A percentile compares a stretch with the other conserved stretches of the same genome.
Evolutionary conservation across 2,113 vertebrate species (phyloP).

Genomic region (Seriola quinqueradiata): DNA sequence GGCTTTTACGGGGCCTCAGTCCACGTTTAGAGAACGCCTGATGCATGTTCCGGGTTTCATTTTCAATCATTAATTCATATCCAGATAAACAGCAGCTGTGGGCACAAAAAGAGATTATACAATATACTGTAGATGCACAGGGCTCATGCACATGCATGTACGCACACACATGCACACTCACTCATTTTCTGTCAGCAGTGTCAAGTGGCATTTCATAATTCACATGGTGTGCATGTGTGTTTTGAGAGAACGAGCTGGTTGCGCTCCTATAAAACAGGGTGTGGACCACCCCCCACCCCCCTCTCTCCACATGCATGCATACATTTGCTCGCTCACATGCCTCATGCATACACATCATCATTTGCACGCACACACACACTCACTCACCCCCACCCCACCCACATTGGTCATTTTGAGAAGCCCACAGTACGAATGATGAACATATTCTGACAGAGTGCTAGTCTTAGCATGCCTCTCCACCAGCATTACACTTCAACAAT

Average conservation of each 20-base stretch:
- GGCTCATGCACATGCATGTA: neutral
- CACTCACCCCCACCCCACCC: neutral
- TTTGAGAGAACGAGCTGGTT: slow-evolving; percentile 27
- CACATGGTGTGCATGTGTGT: slow-evolving; percentile 2
- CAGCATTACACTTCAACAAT: slow-evolving; percentile 19
- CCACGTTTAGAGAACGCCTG: neutral
- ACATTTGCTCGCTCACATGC: slow-evolving; percentile 16
- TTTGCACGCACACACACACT: neutral
- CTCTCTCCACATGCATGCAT: slow-evolving; percentile 28
- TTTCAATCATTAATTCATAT: slow-evolving; percentile 49
- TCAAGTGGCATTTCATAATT: slow-evolving; percentile 41
- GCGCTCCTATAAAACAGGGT: slow-evolving; percentile 34
- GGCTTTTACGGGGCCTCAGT: slow-evolving; percentile 13
- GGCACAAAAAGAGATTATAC: slow-evolving; percentile 18
- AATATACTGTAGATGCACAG: slow-evolving; percentile 7
- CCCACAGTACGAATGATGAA: slow-evolving; percentile 35
- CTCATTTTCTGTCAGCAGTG: slow-evolving; percentile 35
- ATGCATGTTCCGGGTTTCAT: slow-evolving; percentile 15
- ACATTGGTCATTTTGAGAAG: slow-evolving; percentile 22
- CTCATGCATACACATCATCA: slow-evolving; percentile 24
- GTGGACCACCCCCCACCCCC: neutral
- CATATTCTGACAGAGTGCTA: slow-evolving; percentile 32
- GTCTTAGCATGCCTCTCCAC: slow-evolving; percentile 27
- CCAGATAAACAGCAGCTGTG: slow-evolving; percentile 17
- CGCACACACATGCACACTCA: neutral